phyloP scores from a whole-genome alignment of 2,113 vertebrate species.

The Heteronetta atricapilla region DNA sequence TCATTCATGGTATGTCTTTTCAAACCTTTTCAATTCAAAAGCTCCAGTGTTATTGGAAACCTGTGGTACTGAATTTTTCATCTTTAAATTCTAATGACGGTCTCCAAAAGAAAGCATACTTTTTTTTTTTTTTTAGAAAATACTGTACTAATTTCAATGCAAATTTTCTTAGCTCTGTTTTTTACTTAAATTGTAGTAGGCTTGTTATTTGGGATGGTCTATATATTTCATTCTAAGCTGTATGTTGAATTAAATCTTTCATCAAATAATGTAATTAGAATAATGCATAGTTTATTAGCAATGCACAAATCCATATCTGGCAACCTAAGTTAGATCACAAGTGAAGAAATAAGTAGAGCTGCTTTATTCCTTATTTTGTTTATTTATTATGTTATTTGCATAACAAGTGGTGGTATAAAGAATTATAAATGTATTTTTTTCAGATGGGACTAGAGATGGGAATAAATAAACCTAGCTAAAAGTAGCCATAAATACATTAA shows the following conservation, averaged over 20 bases:
- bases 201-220: neutral
- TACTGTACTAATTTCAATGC: neutral
- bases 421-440: neutral
- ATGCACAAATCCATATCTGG: neutral
- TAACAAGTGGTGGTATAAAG: neutral
- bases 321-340: neutral
- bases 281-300: neutral
- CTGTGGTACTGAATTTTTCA: neutral
- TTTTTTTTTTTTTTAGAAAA: neutral
- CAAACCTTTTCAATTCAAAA: neutral
- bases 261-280: neutral
- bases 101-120: neutral
- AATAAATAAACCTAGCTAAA: neutral
- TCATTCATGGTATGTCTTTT: slow-evolving; percentile 24
- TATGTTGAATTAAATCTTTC: neutral
- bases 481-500: neutral
- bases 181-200: neutral
- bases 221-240: neutral
- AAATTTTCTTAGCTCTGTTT: neutral
- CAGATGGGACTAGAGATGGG: neutral
- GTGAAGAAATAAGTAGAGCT: neutral
- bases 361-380: neutral
- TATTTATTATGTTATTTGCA: neutral
- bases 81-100: neutral
- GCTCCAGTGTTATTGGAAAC: neutral